Evolutionary conservation across 2,113 vertebrate genomes (phyloP).

Genomic region (Crocuta crocuta): DNA sequence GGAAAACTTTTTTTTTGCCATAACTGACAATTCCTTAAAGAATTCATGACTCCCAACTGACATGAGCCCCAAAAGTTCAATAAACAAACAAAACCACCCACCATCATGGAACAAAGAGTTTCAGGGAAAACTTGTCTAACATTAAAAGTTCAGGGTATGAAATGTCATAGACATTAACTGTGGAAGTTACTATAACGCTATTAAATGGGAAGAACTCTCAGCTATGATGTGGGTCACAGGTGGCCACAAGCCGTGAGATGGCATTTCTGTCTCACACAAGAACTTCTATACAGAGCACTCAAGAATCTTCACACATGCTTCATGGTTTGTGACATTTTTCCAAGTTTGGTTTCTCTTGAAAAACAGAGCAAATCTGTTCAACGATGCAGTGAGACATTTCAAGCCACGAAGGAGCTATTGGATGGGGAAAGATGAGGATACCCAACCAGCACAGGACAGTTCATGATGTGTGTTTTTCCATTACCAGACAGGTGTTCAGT

Average conservation of each 20-base stretch:
- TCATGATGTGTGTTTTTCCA: not conserved
- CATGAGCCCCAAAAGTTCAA: constrained; percentile 3
- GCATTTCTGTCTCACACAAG: constrained; percentile 37
- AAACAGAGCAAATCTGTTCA: constrained; percentile 13
- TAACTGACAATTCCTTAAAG: constrained; percentile 22
- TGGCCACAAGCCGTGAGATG: not conserved
- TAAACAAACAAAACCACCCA: constrained; percentile 45
- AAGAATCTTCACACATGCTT: not conserved
- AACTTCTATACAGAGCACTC: not conserved
- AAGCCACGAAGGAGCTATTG: not conserved
- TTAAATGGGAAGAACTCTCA: not conserved
- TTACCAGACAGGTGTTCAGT: not conserved
- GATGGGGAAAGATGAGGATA: not conserved
- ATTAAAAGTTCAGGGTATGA: constrained; percentile 12
- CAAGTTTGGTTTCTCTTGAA: constrained; percentile 28
- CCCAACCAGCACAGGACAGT: not conserved
- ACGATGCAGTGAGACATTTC: not conserved
- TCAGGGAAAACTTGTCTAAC: not conserved
- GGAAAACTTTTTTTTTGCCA: not conserved
- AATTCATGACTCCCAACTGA: constrained; percentile 39
- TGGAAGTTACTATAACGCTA: not conserved
- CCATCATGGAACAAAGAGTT: not conserved
- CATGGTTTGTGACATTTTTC: not conserved
- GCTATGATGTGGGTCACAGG: not conserved
- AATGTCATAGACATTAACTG: not conserved